These are phyloP conservation scores for Odontamblyopus rebecca DNA, from an alignment of 2,797 vertebrate species.

Conservation along the genomic window DNA sequence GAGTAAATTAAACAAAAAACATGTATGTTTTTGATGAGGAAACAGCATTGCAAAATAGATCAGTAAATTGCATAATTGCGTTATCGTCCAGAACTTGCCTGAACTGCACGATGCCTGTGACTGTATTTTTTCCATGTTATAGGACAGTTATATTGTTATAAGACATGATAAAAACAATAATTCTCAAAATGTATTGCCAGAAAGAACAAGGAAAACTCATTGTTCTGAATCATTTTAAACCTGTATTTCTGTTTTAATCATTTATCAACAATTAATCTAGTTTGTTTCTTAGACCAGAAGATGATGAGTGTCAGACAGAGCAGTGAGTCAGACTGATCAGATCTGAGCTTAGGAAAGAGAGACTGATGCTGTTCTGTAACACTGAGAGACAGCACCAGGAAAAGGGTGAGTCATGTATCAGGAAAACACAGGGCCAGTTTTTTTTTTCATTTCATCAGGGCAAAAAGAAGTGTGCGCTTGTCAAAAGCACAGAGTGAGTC, in stretches of 20 bases:
- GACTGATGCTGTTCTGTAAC: slow-evolving; percentile 3
- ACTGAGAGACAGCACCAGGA: slow-evolving; percentile 1
- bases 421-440: slow-evolving; percentile 10
- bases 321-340: slow-evolving; percentile 28
- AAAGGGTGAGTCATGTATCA: slow-evolving; percentile 28
- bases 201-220: neutral
- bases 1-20: no score
- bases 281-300: neutral
- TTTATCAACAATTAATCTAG: neutral
- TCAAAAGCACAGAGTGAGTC: neutral
- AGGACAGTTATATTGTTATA: no score
- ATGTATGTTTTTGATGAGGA: no score
- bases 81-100: no score
- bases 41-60: no score
- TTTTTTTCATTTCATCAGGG: slow-evolving; percentile 17
- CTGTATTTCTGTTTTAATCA: neutral
- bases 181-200: no score
- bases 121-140: no score
- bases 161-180: no score
- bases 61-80: no score
- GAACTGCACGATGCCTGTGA: no score
- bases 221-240: neutral
- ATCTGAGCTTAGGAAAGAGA: slow-evolving; percentile 30
- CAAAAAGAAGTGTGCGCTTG: neutral
- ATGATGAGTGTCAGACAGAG: neutral